phyloP scores from a whole-genome alignment of 2,113 vertebrate species.

The Sciurus niger region DNA sequence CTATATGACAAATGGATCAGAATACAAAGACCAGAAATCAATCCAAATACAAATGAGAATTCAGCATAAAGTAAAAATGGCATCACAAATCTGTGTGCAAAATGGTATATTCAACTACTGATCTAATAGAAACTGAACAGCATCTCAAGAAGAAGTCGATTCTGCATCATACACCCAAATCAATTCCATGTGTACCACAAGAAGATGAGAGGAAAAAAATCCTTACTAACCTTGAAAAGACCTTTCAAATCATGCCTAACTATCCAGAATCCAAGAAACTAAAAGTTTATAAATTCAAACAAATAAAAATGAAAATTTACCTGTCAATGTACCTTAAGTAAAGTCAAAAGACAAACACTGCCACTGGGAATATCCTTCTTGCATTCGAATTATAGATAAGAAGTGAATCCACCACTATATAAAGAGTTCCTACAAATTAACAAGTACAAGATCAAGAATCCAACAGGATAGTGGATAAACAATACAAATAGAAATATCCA shows the following conservation, averaged over 20 bases:
- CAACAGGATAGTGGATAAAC: conserved; percentile 23
- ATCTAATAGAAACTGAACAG: not conserved
- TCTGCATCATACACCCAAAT: not conserved
- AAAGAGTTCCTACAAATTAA: conserved; percentile 31
- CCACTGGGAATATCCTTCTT: not conserved
- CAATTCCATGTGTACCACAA: not conserved
- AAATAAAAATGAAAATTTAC: not conserved
- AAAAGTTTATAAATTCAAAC: not conserved
- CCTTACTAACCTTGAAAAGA: not conserved
- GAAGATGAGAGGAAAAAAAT: not conserved
- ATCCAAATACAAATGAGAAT: not conserved
- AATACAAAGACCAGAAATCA: not conserved
- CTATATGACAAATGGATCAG: not conserved
- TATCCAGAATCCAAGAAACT: conserved; percentile 22
- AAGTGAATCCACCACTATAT: not conserved
- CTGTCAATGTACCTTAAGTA: not conserved
- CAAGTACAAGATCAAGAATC: not conserved
- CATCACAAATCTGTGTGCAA: not conserved
- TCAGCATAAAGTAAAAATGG: not conserved
- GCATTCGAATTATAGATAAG: conserved; percentile 1
- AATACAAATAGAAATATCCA: not conserved
- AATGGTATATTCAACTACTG: not conserved
- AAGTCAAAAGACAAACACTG: conserved; percentile 1
- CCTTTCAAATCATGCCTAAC: conserved; percentile 1
- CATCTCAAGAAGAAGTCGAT: not conserved